Conservation (phyloP, 1,140 invertebrate species). For the Neotoxoptera formosana region DNA sequence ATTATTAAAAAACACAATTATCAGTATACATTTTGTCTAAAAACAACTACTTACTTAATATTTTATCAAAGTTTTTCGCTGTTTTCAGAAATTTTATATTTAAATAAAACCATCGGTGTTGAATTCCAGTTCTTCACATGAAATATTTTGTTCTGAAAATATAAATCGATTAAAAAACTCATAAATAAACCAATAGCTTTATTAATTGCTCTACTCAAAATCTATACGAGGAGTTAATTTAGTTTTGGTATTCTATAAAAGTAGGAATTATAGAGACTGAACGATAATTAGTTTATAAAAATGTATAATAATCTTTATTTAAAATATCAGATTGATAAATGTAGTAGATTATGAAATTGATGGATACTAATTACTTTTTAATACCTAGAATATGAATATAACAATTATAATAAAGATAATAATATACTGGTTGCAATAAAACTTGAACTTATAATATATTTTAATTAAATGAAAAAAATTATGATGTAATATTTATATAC, state of each 20-base stretch:
- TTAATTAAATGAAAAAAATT: not conserved
- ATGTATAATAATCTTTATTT: slow-evolving; percentile 3
- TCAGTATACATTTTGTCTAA: not conserved
- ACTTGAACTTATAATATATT: not conserved
- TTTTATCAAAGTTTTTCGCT: not conserved
- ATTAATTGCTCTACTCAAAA: not conserved
- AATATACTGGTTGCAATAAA: not conserved
- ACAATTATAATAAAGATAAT: not conserved
- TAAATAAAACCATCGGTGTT: not conserved
- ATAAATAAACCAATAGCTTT: not conserved
- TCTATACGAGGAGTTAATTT: not conserved
- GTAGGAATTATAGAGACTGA: not conserved
- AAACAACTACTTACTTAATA: not conserved
- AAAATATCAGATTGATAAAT: not conserved
- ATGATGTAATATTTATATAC: not conserved
- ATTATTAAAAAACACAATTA: not conserved
- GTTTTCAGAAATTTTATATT: not conserved
- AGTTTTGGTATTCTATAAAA: not conserved
- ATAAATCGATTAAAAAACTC: not conserved
- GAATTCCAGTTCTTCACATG: not conserved
- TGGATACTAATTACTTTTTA: not conserved
- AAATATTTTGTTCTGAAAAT: not conserved
- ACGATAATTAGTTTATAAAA: not conserved
- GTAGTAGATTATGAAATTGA: not conserved
- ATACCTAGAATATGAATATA: not conserved